phyloP scores from a whole-genome alignment of 1,140 invertebrate species.

The Drosophila bifasciata region DNA sequence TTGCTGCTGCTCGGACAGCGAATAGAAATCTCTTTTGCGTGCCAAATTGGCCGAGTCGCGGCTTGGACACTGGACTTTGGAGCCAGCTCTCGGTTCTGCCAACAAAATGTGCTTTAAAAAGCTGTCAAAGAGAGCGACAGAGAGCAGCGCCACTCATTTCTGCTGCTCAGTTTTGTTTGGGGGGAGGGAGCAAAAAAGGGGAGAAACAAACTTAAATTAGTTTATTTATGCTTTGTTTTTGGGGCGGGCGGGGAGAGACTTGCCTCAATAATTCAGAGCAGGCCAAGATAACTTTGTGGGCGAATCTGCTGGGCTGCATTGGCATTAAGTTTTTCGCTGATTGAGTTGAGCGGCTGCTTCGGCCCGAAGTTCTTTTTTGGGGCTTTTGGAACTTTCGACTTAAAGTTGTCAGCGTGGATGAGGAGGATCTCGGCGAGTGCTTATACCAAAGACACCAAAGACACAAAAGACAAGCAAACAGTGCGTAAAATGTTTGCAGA shows the following conservation, averaged over 20 bases:
- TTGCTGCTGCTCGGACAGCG: neutral
- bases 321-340: constrained; percentile 67
- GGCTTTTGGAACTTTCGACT: constrained; percentile 47
- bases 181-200: neutral
- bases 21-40: constrained; percentile 30
- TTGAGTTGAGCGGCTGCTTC: constrained; percentile 64
- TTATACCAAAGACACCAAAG: constrained; percentile 71
- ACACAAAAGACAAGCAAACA: constrained; percentile 80
- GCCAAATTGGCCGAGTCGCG: constrained; percentile 50
- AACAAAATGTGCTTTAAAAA: constrained; percentile 25
- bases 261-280: constrained; percentile 51
- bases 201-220: constrained; percentile 77
- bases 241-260: constrained; percentile 55
- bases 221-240: constrained; percentile 81
- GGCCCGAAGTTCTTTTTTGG: constrained; percentile 22
- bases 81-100: neutral
- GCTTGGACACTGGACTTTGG: constrained; percentile 9
- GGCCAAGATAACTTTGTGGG: constrained; percentile 64
- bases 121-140: constrained; percentile 18
- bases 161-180: constrained; percentile 3
- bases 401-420: constrained; percentile 66
- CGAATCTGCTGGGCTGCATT: constrained; percentile 20
- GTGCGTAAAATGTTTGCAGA: constrained; percentile 79
- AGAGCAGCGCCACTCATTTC: constrained; percentile 18
- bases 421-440: constrained; percentile 67